Conservation (phyloP, 2,113 vertebrate species). For the Diglossa brunneiventris region DNA sequence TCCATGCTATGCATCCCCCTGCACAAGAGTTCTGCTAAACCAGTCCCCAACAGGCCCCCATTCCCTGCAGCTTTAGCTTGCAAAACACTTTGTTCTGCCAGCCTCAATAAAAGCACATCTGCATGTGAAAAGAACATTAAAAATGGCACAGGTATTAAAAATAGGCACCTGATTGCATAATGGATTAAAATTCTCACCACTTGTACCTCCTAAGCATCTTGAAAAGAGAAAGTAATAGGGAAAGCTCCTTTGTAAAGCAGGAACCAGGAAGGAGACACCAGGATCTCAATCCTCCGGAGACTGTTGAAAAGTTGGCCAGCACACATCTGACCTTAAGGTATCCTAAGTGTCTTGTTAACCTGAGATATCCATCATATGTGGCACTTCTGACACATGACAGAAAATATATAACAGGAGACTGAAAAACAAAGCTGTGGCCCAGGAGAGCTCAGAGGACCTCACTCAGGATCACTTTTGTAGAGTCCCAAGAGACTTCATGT, state of each 20-base stretch:
- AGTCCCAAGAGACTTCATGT: background rate
- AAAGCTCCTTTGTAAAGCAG: background rate
- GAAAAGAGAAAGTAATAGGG: background rate
- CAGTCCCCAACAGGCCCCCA: background rate
- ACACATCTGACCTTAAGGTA: background rate
- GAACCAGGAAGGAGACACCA: fast-evolving
- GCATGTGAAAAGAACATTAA: slow-evolving; percentile 4
- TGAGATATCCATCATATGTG: background rate
- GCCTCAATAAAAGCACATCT: slow-evolving; percentile 15
- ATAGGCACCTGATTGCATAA: slow-evolving; percentile 42
- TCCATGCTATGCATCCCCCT: background rate
- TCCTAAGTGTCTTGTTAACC: background rate
- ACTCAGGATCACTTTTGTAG: background rate
- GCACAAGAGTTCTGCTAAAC: background rate
- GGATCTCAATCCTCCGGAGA: background rate
- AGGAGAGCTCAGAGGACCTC: background rate
- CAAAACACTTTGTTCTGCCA: background rate
- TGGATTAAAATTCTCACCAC: slow-evolving; percentile 24
- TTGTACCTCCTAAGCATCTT: background rate
- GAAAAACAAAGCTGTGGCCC: background rate
- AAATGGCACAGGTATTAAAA: slow-evolving; percentile 46
- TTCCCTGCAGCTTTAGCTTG: background rate
- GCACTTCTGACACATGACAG: background rate
- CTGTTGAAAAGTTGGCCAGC: background rate
- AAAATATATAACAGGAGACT: fast-evolving